Evolutionary conservation across 2,888 invertebrate genomes (phyloP), one percentile per base, ranked within the genome.

Genomic region (Netelia inedita): DNA sequence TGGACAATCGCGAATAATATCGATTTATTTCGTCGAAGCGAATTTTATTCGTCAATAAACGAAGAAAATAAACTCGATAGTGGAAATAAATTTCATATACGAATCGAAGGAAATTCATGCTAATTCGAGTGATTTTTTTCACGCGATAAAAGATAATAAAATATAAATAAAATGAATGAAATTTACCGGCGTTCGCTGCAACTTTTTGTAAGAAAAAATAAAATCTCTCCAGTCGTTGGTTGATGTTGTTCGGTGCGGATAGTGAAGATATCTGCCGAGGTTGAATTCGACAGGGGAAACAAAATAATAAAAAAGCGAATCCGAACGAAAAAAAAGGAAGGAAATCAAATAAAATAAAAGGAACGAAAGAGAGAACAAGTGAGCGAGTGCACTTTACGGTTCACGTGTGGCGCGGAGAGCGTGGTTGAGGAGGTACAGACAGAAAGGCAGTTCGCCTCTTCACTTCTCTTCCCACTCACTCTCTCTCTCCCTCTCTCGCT

Each of bases 391-490:
- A 69, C 43, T 75, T 69, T 46, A 73, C 21, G 61, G 28, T 78
- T 78, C 50, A 78, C 35, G 50, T 41, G 61, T 41, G 28, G 16
- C 28, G 66, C 57, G 68, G 43, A 69, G 43, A 63, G 71, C n/a
- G 59, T 46, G 35, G 61, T 23, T 53, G 28, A n/a, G 5, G 11
- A 72, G 59, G 11, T 59, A 69, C 73, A 74, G 59, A 69, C 74
- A 41, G 73, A 69, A 43, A 81, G 69, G 69, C 55, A 43, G 53
- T 72, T 66, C 28, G 28, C 76, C 57, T 66, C 76, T 76, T 55
- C 23, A 43, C 41, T 41, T 63, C 35, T 63, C 50, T 35, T 19
- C 55, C 46, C 35, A 35, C 41, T 10, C 35, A 5, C 6, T 76
- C 66, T 59, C 55, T 28, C 43, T 19, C 41, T 35, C 14, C 19